These are phyloP conservation scores for Takifugu bimaculatus DNA, from an alignment of 2,113 vertebrate species.

Conservation along the genomic window DNA sequence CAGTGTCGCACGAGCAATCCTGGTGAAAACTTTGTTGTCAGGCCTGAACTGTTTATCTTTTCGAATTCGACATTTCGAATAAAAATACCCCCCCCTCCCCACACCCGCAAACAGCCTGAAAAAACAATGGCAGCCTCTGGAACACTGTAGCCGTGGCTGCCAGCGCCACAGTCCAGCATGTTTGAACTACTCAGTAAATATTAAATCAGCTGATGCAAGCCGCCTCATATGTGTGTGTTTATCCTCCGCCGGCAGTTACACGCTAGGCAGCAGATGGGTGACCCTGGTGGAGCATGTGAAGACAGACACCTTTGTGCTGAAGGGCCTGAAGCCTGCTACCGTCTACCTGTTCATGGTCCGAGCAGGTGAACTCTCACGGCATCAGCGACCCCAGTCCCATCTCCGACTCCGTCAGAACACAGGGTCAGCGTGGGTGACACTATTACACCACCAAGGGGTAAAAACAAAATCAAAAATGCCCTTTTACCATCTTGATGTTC, in stretches of 20 bases:
- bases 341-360: slow-evolving; percentile 97
- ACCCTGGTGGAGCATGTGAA: slow-evolving; percentile 92
- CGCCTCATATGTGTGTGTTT: background rate
- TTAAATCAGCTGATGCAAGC: background rate
- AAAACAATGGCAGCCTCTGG: no score
- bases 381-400: slow-evolving; percentile 97
- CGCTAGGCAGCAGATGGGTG: slow-evolving; percentile 94
- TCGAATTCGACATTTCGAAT: no score
- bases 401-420: slow-evolving; percentile 92
- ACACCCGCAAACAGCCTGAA: no score
- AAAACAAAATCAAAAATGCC: no score
- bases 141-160: no score
- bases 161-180: no score
- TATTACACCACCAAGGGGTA: no score
- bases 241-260: slow-evolving; percentile 75
- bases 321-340: slow-evolving; percentile 88
- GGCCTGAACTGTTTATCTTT: no score
- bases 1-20: background rate
- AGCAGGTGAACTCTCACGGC: slow-evolving; percentile 90
- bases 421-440: slow-evolving; percentile 74
- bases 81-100: no score
- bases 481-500: background rate
- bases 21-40: no score
- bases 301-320: slow-evolving; percentile 84
- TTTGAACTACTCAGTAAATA: background rate